Percentiles rank a stretch among this genome's conserved stretches.
Conservation (phyloP, 2,797 vertebrate genomes). For the Carapus acus region DNA sequence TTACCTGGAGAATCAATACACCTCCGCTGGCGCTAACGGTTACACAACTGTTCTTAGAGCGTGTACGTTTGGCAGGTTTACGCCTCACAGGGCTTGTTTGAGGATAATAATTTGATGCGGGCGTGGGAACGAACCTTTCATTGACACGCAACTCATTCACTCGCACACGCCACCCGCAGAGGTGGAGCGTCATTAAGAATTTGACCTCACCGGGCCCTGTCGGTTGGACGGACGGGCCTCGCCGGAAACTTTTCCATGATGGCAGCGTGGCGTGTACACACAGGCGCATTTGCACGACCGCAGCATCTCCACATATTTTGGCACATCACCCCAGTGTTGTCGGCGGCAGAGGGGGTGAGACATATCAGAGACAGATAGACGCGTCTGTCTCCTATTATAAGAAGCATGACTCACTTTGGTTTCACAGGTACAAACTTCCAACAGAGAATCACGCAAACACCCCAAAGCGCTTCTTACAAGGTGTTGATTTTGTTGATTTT, state of each 20-base stretch:
- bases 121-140: too few species aligned
- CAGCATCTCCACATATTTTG: too few species aligned
- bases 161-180: too few species aligned
- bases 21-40: slow-evolving; percentile 29
- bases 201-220: slow-evolving; percentile 28
- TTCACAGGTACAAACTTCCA: slow-evolving; percentile 34
- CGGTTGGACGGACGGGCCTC: slow-evolving; percentile 1
- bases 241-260: background rate
- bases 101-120: background rate
- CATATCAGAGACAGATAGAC: slow-evolving; percentile 25
- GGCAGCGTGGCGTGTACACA: background rate
- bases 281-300: slow-evolving; percentile 1
- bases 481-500: slow-evolving; percentile 25
- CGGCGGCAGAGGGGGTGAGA: slow-evolving; percentile 1
- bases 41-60: slow-evolving; percentile 35
- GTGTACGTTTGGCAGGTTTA: background rate
- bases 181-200: too few species aligned
- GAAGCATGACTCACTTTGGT: slow-evolving; percentile 45
- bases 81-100: background rate
- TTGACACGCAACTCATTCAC: too few species aligned
- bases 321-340: too few species aligned
- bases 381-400: slow-evolving; percentile 49
- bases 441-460: slow-evolving; percentile 24
- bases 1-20: slow-evolving; percentile 40
- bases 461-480: slow-evolving; percentile 16